These are phyloP conservation scores for Dysdera silvatica DNA, from an alignment of 1,140 invertebrate genomes.

Conservation along the genomic window DNA sequence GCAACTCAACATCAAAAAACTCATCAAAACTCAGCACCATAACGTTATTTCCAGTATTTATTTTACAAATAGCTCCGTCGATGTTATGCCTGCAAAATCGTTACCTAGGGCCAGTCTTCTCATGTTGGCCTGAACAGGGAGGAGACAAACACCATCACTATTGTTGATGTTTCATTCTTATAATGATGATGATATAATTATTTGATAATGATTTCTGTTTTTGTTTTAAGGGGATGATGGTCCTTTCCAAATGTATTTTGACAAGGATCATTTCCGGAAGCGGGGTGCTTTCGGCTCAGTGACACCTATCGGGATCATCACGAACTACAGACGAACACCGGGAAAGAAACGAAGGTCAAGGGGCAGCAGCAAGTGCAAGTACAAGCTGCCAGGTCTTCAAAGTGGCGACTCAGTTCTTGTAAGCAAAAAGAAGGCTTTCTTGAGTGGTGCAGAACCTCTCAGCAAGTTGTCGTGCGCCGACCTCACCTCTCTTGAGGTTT, in stretches of 20 bases:
- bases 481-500: slow-evolving; percentile 20
- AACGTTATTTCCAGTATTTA: too few species aligned
- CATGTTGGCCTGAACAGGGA: too few species aligned
- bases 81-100: too few species aligned
- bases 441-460: slow-evolving; percentile 26
- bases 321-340: slow-evolving; percentile 25
- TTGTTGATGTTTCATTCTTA: too few species aligned
- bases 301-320: slow-evolving; percentile 28
- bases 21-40: too few species aligned
- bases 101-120: too few species aligned
- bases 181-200: too few species aligned
- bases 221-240: slow-evolving; percentile 18
- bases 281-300: slow-evolving; percentile 23
- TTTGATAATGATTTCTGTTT: too few species aligned
- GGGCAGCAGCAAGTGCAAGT: not conserved
- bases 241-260: slow-evolving; percentile 26
- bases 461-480: slow-evolving; percentile 22
- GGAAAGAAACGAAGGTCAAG: not conserved
- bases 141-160: too few species aligned
- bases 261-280: slow-evolving; percentile 21
- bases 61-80: too few species aligned
- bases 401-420: slow-evolving; percentile 11
- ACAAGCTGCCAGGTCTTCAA: slow-evolving; percentile 11
- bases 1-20: too few species aligned
- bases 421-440: not conserved